Base-by-base conservation (phyloP, 2,888 invertebrate species). In the Cremastinae sp. region DNA sequence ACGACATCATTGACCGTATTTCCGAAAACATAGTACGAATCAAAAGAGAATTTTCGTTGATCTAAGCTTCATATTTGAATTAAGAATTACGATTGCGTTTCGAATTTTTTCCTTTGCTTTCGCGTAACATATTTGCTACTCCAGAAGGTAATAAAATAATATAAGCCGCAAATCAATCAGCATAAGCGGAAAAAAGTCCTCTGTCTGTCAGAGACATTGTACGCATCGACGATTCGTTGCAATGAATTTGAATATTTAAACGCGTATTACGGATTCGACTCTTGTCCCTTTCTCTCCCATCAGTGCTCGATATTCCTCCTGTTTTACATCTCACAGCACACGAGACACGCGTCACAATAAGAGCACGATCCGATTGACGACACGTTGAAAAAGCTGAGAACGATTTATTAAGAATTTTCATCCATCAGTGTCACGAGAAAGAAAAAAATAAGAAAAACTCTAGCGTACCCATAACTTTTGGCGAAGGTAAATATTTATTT, bases 401-500 rank as follows among this genome's bases (percentile, higher is more conserved):
- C 28, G 28, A 28, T 28, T 28, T 28, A 28, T 28, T 28, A 5
- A 28, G 5, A 28, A 28, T 28, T 28, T 28, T 28, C 28, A 28
- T 28, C 28, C 2, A 28, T 28, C 28, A 28, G 5, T 28, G 28
- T 5, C 28, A 28, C 35, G 16, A 35, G 56, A 68, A 47, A 58
- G 55, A 68, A 68, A 47, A 58, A 68, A 39, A 22, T 12, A 43
- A 28, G n/a, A n/a, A n/a, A n/a, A n/a, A n/a, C n/a, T n/a, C n/a
- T n/a, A n/a, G n/a, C n/a, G n/a, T n/a, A n/a, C n/a, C n/a, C n/a
- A n/a, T n/a, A n/a, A n/a, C n/a, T n/a, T n/a, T n/a, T n/a, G n/a
- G n/a, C n/a, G n/a, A n/a, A n/a, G n/a, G n/a, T n/a, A n/a, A n/a
- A n/a, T n/a, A n/a, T n/a, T n/a, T n/a, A n/a, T n/a, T n/a, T n/a